phyloP scores from a whole-genome alignment of 92 coral and sea anemone species.

The Umimayanthus chanpuru region DNA sequence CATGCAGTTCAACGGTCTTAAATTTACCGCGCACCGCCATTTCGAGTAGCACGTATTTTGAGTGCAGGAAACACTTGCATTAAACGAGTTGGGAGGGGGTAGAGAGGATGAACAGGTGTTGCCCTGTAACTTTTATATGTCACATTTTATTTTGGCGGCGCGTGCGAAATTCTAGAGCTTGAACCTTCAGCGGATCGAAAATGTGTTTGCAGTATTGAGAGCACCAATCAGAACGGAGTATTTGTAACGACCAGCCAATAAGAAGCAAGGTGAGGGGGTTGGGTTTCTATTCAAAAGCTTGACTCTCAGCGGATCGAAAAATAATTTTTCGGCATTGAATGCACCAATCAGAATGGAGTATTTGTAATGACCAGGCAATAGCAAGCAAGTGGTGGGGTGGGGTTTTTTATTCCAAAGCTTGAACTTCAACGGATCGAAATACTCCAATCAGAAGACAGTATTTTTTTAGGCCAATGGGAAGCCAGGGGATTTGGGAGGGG shows the following conservation, averaged over 20 bases:
- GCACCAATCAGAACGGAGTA: constrained; percentile 20
- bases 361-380: not conserved
- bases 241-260: not conserved
- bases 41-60: constrained; percentile 12
- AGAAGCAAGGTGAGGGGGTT: not conserved
- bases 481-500: not conserved
- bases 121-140: not conserved
- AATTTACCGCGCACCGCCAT: constrained; percentile 20
- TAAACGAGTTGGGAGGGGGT: constrained; percentile 3
- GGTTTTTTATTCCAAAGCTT: not conserved
- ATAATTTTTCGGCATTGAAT: not conserved
- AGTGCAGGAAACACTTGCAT: not conserved
- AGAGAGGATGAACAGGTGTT: not conserved
- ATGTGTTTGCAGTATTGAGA: not conserved
- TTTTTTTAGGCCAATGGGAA: not conserved
- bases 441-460: not conserved
- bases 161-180: constrained; percentile 15
- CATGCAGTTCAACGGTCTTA: too few relatives aligned
- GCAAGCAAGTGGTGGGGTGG: not conserved
- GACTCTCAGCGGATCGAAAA: not conserved
- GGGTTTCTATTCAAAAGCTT: not conserved
- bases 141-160: constrained; percentile 14
- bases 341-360: not conserved
- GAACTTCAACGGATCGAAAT: constrained; percentile 2
- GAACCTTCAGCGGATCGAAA: constrained; percentile 11